Evolutionary conservation across 2,797 vertebrate species (phyloP).

Genomic region (Hyperoplus lanceolatus): DNA sequence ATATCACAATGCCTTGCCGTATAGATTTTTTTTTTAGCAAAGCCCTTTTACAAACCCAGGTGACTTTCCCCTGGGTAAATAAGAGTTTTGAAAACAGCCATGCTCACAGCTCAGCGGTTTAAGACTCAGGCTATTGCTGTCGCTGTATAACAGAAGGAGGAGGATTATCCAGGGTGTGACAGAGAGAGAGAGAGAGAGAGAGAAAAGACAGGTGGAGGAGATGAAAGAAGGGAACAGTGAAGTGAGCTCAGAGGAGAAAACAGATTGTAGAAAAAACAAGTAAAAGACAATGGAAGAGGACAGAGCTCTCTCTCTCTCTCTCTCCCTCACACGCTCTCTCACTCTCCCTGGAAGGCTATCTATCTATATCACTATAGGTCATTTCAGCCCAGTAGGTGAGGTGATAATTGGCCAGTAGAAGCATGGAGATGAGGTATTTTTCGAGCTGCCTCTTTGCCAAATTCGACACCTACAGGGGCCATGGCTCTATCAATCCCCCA

Average conservation of each 20-base stretch:
- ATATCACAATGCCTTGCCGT: too few relatives aligned
- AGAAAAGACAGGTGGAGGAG: constrained; percentile 1
- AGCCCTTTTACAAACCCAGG: background rate
- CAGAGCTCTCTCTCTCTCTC: constrained; percentile 7
- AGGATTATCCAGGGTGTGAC: constrained; percentile 29
- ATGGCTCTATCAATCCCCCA: constrained; percentile 68
- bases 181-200: constrained; percentile 22
- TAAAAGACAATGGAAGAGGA: constrained; percentile 15
- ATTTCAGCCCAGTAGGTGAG: constrained; percentile 51
- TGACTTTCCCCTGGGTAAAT: background rate
- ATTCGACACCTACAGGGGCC: constrained; percentile 46
- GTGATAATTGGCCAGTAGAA: constrained; percentile 71
- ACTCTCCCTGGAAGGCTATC: constrained; percentile 55
- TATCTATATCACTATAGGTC: constrained; percentile 52
- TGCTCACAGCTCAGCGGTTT: background rate
- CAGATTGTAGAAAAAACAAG: constrained; percentile 19
- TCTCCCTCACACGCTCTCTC: constrained; percentile 23
- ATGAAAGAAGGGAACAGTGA: constrained; percentile 8
- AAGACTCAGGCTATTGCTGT: constrained; percentile 14
- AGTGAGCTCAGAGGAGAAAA: constrained; percentile 28
- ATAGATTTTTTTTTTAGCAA: background rate
- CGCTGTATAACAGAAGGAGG: constrained; percentile 2
- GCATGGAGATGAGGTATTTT: constrained; percentile 72
- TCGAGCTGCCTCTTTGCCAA: constrained; percentile 63
- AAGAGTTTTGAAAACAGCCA: background rate